Evolutionary conservation across 2,113 vertebrate genomes (phyloP), one percentile per base, ranked within the genome.

Genomic region (Malaclemys terrapin): DNA sequence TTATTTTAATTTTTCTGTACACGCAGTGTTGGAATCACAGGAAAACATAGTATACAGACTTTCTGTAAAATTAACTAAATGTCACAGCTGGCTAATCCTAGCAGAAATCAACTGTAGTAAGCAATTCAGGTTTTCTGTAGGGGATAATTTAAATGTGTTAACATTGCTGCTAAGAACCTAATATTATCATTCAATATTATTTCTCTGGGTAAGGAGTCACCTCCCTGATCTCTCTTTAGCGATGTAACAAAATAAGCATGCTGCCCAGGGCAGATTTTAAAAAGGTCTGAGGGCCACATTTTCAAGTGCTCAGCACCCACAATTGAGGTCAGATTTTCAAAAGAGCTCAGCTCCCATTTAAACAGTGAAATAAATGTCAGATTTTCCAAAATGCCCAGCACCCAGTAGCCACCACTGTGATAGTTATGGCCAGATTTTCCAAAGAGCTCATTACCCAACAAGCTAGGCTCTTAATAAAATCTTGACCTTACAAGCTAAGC

Each of bases 141-240:
- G 29, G 56, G 42, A 84, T 49, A 7, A 10, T 47, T 9, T 82
- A 29, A 38, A 52, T 38, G 16, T 20, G 16, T 69, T 85, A 56
- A 42, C 54, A 38, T 17, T 24, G 4, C 19, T 6, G 50, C 31
- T 62, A 62, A 75, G 27, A 27, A 27, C 3, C 45, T 25, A 49
- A 49, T 13, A 13, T 22, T 3, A 65, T 79, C 22, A 27, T 57
- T 57, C 82, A n/a, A 31, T 84, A 31, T 0, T 0, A 0, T 35
- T 0, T 0, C 20, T 19, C 1, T 3, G 4, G 27, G 12, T 0
- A 6, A 83, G 91, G 25, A 78, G 59, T 0, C 62, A 80, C 20
- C 29, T 47, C 42, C 4, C 54, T 0, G 10, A 45, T 45, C 38
- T 11, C 10, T 24, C 72, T 76, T 1, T n/a, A 69, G 62, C 4